Conservation (phyloP, 1,140 invertebrate genomes). For the Teleogryllus occipitalis region DNA sequence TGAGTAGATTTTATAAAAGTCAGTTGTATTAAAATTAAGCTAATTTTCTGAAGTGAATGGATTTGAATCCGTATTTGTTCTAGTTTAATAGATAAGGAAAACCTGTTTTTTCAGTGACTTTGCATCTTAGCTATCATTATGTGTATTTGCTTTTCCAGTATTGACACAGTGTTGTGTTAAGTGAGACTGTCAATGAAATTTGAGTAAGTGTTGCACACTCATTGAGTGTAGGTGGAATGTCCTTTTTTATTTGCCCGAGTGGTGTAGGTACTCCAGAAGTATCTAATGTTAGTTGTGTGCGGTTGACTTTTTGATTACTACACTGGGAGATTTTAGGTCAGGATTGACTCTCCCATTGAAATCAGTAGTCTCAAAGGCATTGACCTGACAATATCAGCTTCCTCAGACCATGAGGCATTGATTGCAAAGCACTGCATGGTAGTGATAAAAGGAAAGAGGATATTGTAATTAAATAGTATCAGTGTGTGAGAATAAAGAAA, state of each 20-base stretch:
- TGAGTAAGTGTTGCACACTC: too few relatives aligned
- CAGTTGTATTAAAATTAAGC: not conserved
- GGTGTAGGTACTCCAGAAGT: too few relatives aligned
- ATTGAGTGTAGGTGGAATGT: too few relatives aligned
- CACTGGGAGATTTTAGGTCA: too few relatives aligned
- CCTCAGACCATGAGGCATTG: too few relatives aligned
- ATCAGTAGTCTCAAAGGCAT: too few relatives aligned
- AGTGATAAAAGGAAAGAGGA: not conserved
- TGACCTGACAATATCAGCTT: too few relatives aligned
- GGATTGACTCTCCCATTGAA: too few relatives aligned
- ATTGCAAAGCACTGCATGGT: not conserved
- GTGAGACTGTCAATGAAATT: too few relatives aligned
- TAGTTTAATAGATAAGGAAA: not conserved
- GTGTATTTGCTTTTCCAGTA: too few relatives aligned
- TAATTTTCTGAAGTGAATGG: not conserved
- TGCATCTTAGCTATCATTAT: not conserved
- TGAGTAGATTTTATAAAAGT: constrained; percentile 1
- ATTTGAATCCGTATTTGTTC: not conserved
- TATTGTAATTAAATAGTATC: not conserved
- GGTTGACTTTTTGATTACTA: not conserved
- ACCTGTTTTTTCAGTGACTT: not conserved
- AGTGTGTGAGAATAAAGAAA: not conserved
- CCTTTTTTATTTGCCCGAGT: too few relatives aligned
- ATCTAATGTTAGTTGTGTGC: not conserved
- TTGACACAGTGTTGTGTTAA: too few relatives aligned